Conservation (phyloP, 2,888 invertebrate species). For the Cephus nigrinus region DNA sequence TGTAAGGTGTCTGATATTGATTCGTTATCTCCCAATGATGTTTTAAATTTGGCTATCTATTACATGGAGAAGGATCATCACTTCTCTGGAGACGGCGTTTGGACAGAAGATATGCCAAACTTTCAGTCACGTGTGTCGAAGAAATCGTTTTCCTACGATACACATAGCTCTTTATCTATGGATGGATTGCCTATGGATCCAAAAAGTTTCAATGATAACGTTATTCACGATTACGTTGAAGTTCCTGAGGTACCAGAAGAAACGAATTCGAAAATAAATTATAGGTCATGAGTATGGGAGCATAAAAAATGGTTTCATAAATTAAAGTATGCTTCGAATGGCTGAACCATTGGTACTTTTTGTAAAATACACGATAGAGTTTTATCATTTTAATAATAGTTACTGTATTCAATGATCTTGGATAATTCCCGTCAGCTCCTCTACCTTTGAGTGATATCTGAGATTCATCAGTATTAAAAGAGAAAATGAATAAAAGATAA, state of each 20-base stretch:
- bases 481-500: no score
- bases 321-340: background rate
- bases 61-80: conserved; percentile 78
- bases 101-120: conserved; percentile 57
- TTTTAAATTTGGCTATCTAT: conserved; percentile 67
- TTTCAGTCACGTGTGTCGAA: background rate
- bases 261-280: background rate
- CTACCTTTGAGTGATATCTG: background rate
- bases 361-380: background rate
- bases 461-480: background rate
- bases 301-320: background rate
- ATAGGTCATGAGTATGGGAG: background rate
- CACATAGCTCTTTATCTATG: background rate
- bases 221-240: background rate
- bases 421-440: background rate
- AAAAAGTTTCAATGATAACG: background rate
- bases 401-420: background rate
- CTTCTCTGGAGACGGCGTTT: conserved; percentile 82
- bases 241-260: background rate
- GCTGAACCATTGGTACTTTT: background rate
- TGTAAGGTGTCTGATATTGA: background rate
- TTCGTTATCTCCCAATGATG: background rate
- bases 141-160: background rate
- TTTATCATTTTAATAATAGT: background rate
- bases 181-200: background rate